Evolutionary conservation across 2,888 invertebrate genomes (phyloP), one percentile per base, ranked within the genome.

Genomic region (Orthosia gothica): DNA sequence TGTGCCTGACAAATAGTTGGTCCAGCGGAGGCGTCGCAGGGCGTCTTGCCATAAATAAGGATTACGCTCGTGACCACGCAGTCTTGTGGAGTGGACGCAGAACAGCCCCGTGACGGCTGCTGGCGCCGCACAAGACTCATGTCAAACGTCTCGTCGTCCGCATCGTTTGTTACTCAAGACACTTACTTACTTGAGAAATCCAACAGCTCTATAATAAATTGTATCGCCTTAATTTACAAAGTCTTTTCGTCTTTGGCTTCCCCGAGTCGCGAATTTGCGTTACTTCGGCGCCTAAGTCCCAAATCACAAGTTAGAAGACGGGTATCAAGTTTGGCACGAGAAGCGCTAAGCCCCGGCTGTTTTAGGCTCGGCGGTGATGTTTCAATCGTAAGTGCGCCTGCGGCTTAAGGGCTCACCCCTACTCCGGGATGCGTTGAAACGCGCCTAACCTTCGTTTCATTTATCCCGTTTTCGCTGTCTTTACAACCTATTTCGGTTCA

Each of bases 41-140:
- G 92, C 95, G 93, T 96, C 95, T 96, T 95, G 94, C 96, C 94
- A 96, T 96, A 96, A 96, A 96, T 96, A 96, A 96, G 96, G 96
- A 96, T 96, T 96, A 96, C 84, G 90, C 75, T 87, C 78, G 91
- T 93, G 94, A 95, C 95, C 96, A 95, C 95, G 91, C 91, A 94
- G 94, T 95, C 94, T 94, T 94, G 95, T 85, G 91, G 92, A 94
- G 92, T 92, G 93, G 92, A 94, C 93, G 89, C 90, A 89, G 89
- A 88, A 89, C 90, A 91, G 90, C 87, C 89, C 88, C 87, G 91
- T 93, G 93, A 92, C 90, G 91, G 87, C 89, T 84, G 85, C 86
- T 84, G 79, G 89, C 85, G 84, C 89, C 91, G 89, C 88, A 90
- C 89, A 84, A 91, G 90, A 85, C 91, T 91, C 92, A 91, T 89